Conservation (phyloP, 2,888 invertebrate genomes). For the Ectemnius lituratus region DNA sequence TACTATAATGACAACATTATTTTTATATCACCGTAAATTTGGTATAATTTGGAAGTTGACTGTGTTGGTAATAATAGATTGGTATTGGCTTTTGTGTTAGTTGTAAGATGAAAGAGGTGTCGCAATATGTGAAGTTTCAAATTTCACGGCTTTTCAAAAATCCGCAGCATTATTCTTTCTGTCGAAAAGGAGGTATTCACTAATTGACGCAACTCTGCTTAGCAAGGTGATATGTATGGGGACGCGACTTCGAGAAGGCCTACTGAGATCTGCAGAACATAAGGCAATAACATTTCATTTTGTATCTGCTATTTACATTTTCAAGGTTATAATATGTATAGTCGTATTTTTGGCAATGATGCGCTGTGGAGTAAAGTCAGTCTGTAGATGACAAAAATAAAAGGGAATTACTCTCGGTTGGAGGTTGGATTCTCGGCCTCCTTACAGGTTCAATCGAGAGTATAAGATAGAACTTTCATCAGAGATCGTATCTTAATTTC, state of each 20-base stretch:
- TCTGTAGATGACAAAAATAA: no score
- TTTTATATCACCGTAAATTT: no score
- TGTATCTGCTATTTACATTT: background rate
- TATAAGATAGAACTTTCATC: background rate
- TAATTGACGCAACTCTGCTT: slow-evolving; percentile 17
- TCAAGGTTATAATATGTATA: no score
- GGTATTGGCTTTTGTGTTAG: no score
- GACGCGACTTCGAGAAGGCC: slow-evolving; percentile 10
- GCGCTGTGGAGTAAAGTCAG: no score
- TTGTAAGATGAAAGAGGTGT: slow-evolving; percentile 31
- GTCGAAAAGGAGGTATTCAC: slow-evolving; percentile 24
- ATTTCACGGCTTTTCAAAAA: slow-evolving; percentile 27
- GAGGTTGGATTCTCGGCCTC: no score
- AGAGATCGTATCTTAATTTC: background rate
- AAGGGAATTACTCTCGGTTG: no score
- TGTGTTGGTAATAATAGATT: no score
- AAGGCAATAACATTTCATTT: background rate
- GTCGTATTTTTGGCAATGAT: no score
- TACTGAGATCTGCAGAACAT: background rate
- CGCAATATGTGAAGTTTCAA: slow-evolving; percentile 36
- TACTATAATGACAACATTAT: no score
- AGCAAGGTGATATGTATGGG: slow-evolving; percentile 17
- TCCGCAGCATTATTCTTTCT: slow-evolving; percentile 6
- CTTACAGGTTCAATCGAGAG: background rate
- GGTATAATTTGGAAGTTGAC: no score